Evolutionary conservation across 2,888 invertebrate species (phyloP), one percentile per base, ranked within the genome.

Genomic region (Chloroclysta siterata): DNA sequence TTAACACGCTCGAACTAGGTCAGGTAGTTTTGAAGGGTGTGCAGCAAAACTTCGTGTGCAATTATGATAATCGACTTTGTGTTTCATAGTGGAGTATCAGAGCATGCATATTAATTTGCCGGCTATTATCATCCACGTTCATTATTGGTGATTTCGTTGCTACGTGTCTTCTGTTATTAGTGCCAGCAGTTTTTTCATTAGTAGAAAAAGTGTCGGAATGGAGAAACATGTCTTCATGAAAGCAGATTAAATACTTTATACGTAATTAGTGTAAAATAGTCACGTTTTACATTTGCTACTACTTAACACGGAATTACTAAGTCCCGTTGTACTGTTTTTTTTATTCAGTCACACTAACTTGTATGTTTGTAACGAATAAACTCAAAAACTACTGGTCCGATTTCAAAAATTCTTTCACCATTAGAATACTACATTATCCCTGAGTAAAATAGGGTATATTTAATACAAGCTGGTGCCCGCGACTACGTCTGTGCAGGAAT

Each of bases 51-150:
- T 55, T 60, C 54, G 42, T 47, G 42, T 65, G 42, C 65, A 68
- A 68, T 69, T 69, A 69, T 66, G 69, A 54, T 61, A 68, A 71
- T 71, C 51, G 47, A 59, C 46, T 60, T 69, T 47, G 61, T 70
- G 57, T 69, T 69, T 67, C 67, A 58, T 56, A 60, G 63, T 46
- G 41, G 59, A 58, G 60, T 59, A 69, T 63, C 64, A 61, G 69
- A 66, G 64, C 69, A 60, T 71, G 63, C 64, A 71, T 67, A 61
- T 67, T 64, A 42, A 68, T 65, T 66, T 64, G 50, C 41, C 53
- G 36, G 14, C 50, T 46, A 65, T 65, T 51, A 61, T 61, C 53
- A 53, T 57, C 11, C 10, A 39, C 53, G 48, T 51, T 58, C 58
- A 65, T 58, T 54, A 61, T 57, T 51, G 46, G 33, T 53, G 14